Conservation (phyloP, 1,140 invertebrate species). For the Cyclargus thomasi region DNA sequence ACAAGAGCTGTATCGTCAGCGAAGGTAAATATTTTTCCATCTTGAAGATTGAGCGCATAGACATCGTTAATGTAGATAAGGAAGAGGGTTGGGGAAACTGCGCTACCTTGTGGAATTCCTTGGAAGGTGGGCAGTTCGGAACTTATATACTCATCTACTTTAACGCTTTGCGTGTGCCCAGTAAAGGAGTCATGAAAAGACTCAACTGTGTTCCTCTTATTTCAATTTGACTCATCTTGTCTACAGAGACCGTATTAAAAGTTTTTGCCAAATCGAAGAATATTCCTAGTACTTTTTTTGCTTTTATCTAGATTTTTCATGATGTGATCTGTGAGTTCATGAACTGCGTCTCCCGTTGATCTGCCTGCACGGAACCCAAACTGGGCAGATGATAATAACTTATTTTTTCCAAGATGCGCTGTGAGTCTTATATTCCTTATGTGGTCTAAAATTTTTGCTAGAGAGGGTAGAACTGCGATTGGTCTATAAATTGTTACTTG, state of each 20-base stretch:
- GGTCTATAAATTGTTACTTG: constrained; percentile 3
- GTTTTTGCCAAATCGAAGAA: neutral
- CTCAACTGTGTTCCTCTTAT: neutral
- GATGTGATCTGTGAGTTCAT: neutral
- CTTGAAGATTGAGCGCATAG: no score
- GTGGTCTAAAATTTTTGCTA: neutral
- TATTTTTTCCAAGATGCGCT: neutral
- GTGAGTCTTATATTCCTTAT: neutral
- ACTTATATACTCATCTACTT: no score
- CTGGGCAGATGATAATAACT: neutral
- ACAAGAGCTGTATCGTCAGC: no score
- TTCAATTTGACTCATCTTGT: neutral
- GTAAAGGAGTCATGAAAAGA: neutral
- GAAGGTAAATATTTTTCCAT: no score
- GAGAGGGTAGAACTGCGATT: neutral
- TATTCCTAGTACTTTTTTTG: neutral
- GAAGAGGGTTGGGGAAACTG: no score
- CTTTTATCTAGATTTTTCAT: neutral
- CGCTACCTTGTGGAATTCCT: no score
- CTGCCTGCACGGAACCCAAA: neutral
- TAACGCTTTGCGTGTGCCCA: no score
- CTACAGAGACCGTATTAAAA: neutral
- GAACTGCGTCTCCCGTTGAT: neutral
- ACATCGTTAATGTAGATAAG: no score
- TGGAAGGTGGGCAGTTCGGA: no score